Percentiles rank a stretch among this genome's conserved stretches.
These are phyloP conservation scores for Caloenas nicobarica DNA, from an alignment of 2,113 vertebrate species.

Conservation along the genomic window DNA sequence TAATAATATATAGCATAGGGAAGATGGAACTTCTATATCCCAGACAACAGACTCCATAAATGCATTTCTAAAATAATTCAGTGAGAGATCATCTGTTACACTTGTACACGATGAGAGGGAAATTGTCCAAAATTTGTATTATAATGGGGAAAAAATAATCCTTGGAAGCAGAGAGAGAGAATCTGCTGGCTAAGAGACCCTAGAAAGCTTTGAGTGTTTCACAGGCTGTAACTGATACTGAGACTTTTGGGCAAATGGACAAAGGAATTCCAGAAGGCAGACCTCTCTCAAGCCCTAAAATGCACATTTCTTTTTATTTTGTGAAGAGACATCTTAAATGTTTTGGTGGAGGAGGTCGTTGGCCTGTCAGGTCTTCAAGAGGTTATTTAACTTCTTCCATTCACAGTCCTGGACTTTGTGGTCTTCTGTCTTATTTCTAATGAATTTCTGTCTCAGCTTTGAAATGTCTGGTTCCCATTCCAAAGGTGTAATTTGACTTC, in stretches of 20 bases:
- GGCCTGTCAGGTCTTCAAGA: neutral
- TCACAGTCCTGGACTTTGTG: neutral
- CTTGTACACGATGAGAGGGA: conserved; percentile 26
- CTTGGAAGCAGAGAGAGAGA: conserved; percentile 42
- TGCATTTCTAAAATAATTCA: conserved; percentile 66
- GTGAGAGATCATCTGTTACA: conserved; percentile 62
- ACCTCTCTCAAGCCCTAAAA: conserved; percentile 44
- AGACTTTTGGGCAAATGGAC: conserved; percentile 54
- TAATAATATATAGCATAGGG: neutral
- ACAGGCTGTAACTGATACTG: conserved; percentile 35
- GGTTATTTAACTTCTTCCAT: conserved; percentile 38
- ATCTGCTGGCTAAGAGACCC: conserved; percentile 42
- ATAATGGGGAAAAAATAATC: conserved; percentile 41
- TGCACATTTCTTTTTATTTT: neutral
- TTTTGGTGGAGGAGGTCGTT: conserved; percentile 32
- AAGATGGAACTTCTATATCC: conserved; percentile 21
- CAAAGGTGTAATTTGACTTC: conserved; percentile 27
- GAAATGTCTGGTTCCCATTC: conserved; percentile 44
- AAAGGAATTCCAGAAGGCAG: conserved; percentile 55
- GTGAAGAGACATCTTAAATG: conserved; percentile 21
- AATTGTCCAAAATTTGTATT: conserved; percentile 50
- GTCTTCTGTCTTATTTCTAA: conserved; percentile 12
- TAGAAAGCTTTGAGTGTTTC: conserved; percentile 46
- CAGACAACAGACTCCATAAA: conserved; percentile 61
- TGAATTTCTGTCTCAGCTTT: conserved; percentile 27